Evolutionary conservation across 2,797 vertebrate species (phyloP).

Genomic region (Phalloptychus januarius): DNA sequence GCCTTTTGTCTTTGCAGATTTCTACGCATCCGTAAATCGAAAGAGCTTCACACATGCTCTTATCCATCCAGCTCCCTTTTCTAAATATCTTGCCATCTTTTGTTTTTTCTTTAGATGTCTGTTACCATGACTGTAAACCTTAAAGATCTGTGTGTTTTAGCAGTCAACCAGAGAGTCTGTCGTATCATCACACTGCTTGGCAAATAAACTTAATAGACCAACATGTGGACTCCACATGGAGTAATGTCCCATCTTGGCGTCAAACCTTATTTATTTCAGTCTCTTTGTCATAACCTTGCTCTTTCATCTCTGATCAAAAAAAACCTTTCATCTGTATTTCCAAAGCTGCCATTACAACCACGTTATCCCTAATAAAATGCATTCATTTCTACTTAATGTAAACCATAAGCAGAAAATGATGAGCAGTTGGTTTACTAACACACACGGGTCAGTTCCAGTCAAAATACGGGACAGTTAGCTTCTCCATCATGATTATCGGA

Average conservation of each 20-base stretch:
- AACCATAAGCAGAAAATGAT: conserved; percentile 48
- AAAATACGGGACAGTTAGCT: conserved; percentile 30
- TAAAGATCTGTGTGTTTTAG: conserved; percentile 47
- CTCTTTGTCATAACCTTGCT: conserved; percentile 43
- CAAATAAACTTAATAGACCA: conserved; percentile 43
- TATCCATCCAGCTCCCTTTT: conserved; percentile 10
- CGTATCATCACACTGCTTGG: conserved; percentile 35
- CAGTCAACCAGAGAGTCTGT: conserved; percentile 50
- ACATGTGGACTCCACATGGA: conserved; percentile 77
- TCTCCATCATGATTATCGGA: conserved; percentile 15
- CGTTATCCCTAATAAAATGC: conserved; percentile 73
- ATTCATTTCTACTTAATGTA: conserved; percentile 63
- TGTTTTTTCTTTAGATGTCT: conserved; percentile 17
- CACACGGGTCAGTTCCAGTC: conserved; percentile 45
- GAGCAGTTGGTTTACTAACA: conserved; percentile 49
- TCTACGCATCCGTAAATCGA: conserved; percentile 6
- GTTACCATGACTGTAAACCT: conserved; percentile 44
- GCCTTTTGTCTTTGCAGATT: conserved; percentile 9
- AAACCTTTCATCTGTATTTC: conserved; percentile 36
- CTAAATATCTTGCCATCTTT: conserved; percentile 14
- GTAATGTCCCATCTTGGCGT: conserved; percentile 57
- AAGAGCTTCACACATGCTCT: conserved; percentile 7
- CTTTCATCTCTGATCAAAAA: conserved; percentile 18
- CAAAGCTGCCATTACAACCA: conserved; percentile 73
- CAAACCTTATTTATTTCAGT: conserved; percentile 32